Evolutionary conservation across 2,888 invertebrate genomes (phyloP), one percentile per base, ranked within the genome.

Genomic region (Caenorhabditis wallacei): DNA sequence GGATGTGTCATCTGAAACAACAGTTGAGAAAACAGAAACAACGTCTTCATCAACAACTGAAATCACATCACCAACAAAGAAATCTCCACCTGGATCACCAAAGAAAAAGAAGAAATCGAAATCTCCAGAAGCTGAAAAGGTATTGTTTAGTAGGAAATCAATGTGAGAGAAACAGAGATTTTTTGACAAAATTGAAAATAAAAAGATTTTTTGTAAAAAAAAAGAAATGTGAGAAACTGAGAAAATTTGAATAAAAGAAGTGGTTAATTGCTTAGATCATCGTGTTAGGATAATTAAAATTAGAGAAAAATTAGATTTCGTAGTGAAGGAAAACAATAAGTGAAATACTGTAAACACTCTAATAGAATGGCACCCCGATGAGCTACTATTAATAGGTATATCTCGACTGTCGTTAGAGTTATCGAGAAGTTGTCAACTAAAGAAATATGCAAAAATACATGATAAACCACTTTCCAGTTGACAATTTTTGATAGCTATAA

Each of bases 71-170:
- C 69, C 72, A 48, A 59, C 48, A 22, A 66, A 71, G 40, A 63
- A 48, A 63, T 63, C 70, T 46, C 71, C 64, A 43, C 71, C 71
- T 20, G 70, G 59, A 20, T 69, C 74, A 13, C 68, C 63, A 54
- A 74, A 71, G 63, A 71, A 51, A 51, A 53, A 70, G 72, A 74
- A 68, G 61, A 79, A 79, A 56, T 79, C 79, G 13, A 71, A 61
- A 54, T 74, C 72, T 16, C 74, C 80, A 20, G 80, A 74, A 74
- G 74, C 68, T n/a, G 76, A 76, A 53, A 76, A 76, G 76, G 76
- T 76, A 79, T 64, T 37, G 70, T 70, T 70, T 70, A 22, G 79
- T 79, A 80, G 63, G 75, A 71, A 35, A 35, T 40, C 13, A 59
- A n/a, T 57, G 30, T 24, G n/a, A n/a, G 71, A 24, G 64, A 70